These are phyloP conservation scores for Myripristis murdjan DNA, from an alignment of 2,797 vertebrate genomes.

Conservation along the genomic window DNA sequence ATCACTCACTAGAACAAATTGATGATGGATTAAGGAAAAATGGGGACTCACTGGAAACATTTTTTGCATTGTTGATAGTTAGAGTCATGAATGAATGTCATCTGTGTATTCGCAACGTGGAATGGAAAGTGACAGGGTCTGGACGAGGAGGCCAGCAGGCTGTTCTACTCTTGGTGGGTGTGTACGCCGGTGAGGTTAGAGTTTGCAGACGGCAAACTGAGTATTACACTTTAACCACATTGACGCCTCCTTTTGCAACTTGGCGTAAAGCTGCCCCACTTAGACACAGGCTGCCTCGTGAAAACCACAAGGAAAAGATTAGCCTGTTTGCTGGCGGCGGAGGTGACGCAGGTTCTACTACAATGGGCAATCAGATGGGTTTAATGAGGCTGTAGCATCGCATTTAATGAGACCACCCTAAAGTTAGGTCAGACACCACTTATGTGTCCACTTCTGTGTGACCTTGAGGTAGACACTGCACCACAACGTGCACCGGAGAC, in stretches of 20 bases:
- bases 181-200: conserved; percentile 8
- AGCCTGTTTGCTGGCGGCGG: conserved; percentile 44
- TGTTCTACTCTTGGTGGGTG: background rate
- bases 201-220: conserved; percentile 3
- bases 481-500: background rate
- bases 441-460: background rate
- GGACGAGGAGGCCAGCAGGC: background rate
- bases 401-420: conserved; percentile 51
- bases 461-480: background rate
- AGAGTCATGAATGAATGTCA: background rate
- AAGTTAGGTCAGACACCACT: background rate
- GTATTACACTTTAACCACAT: background rate
- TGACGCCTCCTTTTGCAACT: conserved; percentile 29
- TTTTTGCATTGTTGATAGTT: background rate
- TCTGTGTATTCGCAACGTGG: background rate
- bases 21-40: background rate
- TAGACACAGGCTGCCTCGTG: conserved; percentile 63
- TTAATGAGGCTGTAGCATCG: conserved; percentile 11
- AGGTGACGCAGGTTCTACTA: conserved; percentile 23
- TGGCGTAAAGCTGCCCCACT: conserved; percentile 38
- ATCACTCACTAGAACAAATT: background rate
- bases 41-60: background rate
- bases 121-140: background rate
- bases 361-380: conserved; percentile 7
- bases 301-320: conserved; percentile 85